phyloP scores from a whole-genome alignment of 2,797 vertebrate genomes.

The Phrynocephalus vlangalii region DNA sequence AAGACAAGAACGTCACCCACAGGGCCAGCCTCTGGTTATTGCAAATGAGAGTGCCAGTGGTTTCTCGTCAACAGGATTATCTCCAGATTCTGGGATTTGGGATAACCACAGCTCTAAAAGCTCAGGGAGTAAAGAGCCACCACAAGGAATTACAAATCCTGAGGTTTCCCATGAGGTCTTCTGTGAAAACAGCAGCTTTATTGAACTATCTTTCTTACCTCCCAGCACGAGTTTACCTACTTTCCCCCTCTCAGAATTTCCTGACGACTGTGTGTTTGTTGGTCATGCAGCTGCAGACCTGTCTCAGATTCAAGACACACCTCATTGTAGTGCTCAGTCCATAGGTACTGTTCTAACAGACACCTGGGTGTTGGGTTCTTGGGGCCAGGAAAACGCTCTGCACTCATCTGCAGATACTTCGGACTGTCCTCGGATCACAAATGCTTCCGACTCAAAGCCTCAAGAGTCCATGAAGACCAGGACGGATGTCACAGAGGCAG shows the following conservation, averaged over 20 bases:
- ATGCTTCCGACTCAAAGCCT: not conserved
- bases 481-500: not conserved
- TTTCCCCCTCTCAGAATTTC: conserved; percentile 23
- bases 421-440: not conserved
- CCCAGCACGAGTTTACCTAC: not conserved
- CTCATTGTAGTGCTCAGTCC: not conserved
- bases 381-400: not conserved
- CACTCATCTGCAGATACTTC: fast-evolving
- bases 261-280: conserved; percentile 30
- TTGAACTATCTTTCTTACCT: not conserved
- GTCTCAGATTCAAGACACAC: fast-evolving
- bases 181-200: not conserved
- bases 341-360: conserved; percentile 23
- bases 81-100: conserved; percentile 61
- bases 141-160: not conserved
- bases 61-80: conserved; percentile 45
- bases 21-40: conserved; percentile 53
- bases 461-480: not conserved
- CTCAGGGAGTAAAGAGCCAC: conserved; percentile 9
- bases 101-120: conserved; percentile 66
- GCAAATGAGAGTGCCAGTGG: conserved; percentile 52
- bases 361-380: not conserved
- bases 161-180: not conserved
- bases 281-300: conserved; percentile 27
- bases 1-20: conserved; percentile 53